These are phyloP conservation scores for Anguilla obscura DNA, from an alignment of 2,797 vertebrate species.

Conservation along the genomic window DNA sequence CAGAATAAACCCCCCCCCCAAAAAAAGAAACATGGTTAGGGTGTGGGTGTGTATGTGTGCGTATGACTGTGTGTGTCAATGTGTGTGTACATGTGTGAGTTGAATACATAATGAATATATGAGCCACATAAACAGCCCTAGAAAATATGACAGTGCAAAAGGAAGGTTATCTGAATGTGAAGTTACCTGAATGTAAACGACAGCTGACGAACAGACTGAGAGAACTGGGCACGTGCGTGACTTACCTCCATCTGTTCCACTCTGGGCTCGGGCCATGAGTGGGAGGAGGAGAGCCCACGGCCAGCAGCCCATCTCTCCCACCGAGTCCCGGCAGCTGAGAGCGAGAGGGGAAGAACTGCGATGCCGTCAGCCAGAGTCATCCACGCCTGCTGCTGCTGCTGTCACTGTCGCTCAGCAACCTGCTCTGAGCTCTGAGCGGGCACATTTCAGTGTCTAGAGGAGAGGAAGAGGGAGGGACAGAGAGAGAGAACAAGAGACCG, in stretches of 20 bases:
- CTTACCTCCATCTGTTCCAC: constrained; percentile 56
- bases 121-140: too few relatives aligned
- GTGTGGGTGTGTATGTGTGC: background rate
- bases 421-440: constrained; percentile 29
- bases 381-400: constrained; percentile 12
- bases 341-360: background rate
- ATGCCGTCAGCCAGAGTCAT: constrained; percentile 14
- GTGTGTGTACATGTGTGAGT: background rate
- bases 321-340: constrained; percentile 24
- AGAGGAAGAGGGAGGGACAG: constrained; percentile 41
- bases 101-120: background rate
- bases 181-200: too few relatives aligned
- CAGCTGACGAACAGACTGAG: too few relatives aligned
- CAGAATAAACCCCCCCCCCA: background rate
- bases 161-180: too few relatives aligned
- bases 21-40: background rate
- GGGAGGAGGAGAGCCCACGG: constrained; percentile 43
- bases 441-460: constrained; percentile 30
- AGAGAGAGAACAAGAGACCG: constrained; percentile 25
- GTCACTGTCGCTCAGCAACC: constrained; percentile 20
- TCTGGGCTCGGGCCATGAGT: constrained; percentile 50
- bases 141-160: too few relatives aligned
- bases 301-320: constrained; percentile 47
- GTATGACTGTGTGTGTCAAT: background rate
- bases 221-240: too few relatives aligned